phyloP scores from a whole-genome alignment of 2,888 invertebrate genomes.

The Tenthredo amoena region DNA sequence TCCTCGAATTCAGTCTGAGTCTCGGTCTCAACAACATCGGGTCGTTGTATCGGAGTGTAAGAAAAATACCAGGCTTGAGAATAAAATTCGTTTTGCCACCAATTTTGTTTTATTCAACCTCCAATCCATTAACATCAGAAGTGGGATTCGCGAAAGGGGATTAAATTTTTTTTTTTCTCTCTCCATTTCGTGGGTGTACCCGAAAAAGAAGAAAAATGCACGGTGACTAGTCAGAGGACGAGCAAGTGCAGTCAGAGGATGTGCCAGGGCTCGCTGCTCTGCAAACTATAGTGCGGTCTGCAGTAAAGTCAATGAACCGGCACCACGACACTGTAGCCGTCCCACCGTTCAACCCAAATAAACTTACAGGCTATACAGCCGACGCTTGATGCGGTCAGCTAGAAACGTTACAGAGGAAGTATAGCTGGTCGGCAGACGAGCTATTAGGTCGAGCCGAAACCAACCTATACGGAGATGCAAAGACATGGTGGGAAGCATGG shows the following conservation, averaged over 20 bases:
- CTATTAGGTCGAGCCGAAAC: not conserved
- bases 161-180: too few relatives aligned
- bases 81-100: too few relatives aligned
- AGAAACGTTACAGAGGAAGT: not conserved
- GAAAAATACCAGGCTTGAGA: too few relatives aligned
- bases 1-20: too few relatives aligned
- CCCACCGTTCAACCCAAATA: not conserved
- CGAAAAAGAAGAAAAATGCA: not conserved
- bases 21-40: too few relatives aligned
- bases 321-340: too few relatives aligned
- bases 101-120: too few relatives aligned
- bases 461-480: conserved; percentile 2
- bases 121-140: conserved; percentile 14
- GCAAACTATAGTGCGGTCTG: not conserved
- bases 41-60: too few relatives aligned
- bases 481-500: conserved; percentile 26
- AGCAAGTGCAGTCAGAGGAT: too few relatives aligned
- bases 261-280: not conserved
- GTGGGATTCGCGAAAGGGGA: not conserved
- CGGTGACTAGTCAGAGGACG: too few relatives aligned
- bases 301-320: not conserved
- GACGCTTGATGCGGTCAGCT: not conserved
- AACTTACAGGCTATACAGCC: not conserved
- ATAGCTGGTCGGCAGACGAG: not conserved
- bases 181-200: not conserved